A percentile compares a stretch with the other conserved stretches of the same genome.
phyloP scores from a whole-genome alignment of 1,140 invertebrate genomes.

The Eupristina koningsbergeri region DNA sequence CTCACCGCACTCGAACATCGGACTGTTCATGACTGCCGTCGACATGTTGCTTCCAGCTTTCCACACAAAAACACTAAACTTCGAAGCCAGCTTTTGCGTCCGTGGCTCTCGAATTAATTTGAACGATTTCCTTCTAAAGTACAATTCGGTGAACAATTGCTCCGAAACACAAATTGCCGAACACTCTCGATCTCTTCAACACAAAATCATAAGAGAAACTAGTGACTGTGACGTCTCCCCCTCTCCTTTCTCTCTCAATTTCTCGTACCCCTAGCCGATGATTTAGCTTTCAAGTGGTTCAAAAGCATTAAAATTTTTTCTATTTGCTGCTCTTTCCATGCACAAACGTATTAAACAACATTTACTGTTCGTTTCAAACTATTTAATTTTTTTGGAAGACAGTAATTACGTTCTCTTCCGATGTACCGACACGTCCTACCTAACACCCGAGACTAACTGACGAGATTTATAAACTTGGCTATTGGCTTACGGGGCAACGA shows the following conservation, averaged over 20 bases:
- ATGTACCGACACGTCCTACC: slow-evolving; percentile 57
- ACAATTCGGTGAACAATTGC: background rate
- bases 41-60: slow-evolving; percentile 62
- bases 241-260: background rate
- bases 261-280: background rate
- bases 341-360: too few relatives aligned
- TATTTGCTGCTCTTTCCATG: too few relatives aligned
- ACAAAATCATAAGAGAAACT: slow-evolving; percentile 50
- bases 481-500: background rate
- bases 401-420: slow-evolving; percentile 21
- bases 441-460: slow-evolving; percentile 64
- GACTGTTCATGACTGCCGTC: slow-evolving; percentile 69
- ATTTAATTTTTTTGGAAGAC: too few relatives aligned
- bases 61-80: slow-evolving; percentile 29
- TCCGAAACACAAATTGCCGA: slow-evolving; percentile 24
- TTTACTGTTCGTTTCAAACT: too few relatives aligned
- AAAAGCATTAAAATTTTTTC: background rate
- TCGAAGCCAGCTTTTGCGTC: slow-evolving; percentile 1
- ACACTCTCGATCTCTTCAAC: slow-evolving; percentile 58
- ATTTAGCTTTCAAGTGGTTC: background rate
- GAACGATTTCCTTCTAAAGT: background rate
- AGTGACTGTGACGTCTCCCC: slow-evolving; percentile 33
- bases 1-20: slow-evolving; percentile 68
- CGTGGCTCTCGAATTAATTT: background rate
- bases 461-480: background rate